A percentile compares a stretch with the other conserved stretches of the same genome.
Conservation (phyloP, 2,113 vertebrate species). For the Tychaedon coryphoeus region DNA sequence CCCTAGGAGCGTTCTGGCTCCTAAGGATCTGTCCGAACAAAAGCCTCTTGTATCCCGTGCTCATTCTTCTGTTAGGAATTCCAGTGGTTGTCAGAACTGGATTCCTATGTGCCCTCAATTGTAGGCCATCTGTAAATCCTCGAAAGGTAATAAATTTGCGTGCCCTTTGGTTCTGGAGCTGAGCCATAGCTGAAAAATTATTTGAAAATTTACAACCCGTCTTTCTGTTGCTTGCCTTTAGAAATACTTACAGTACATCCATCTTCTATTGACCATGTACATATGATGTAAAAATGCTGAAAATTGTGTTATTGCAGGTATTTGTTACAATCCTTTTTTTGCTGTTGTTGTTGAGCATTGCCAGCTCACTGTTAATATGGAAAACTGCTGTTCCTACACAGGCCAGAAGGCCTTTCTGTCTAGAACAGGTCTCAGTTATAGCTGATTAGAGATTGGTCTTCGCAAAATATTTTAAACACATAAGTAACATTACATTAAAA, state of each 20-base stretch:
- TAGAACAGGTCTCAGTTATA: background rate
- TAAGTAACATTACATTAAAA: background rate
- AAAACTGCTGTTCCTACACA: background rate
- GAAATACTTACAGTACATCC: background rate
- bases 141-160: background rate
- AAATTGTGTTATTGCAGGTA: background rate
- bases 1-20: background rate
- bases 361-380: background rate
- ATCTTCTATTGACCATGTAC: fast-evolving
- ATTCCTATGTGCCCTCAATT: background rate
- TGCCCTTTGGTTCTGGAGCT: background rate
- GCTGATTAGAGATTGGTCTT: background rate
- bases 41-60: background rate
- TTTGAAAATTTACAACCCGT: background rate
- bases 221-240: background rate
- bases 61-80: background rate
- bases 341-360: background rate
- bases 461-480: background rate
- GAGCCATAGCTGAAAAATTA: background rate
- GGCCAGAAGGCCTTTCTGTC: background rate
- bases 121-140: background rate
- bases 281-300: background rate
- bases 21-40: background rate
- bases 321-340: background rate
- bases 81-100: background rate